Base-by-base conservation (phyloP, 2,888 invertebrate species). In the Melangyna quadrimaculata region DNA sequence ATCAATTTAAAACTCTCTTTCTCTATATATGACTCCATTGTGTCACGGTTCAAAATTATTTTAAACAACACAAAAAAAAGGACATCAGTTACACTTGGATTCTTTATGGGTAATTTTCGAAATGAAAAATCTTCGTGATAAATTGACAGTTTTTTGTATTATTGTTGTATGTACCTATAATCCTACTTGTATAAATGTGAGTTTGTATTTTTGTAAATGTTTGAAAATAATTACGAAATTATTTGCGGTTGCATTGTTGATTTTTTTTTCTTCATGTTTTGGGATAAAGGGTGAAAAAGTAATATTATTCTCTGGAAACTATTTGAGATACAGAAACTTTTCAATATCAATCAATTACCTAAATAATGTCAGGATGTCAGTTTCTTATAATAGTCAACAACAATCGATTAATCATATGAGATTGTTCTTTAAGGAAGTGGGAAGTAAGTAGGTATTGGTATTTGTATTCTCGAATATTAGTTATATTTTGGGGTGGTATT, bases 291-390 rank as follows among this genome's bases (percentile, higher is more conserved):
- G 80, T 77, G 43, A 22, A 10, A n/a, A 51, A 35, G 37, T 37
- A 37, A 59, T 51, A 14, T 51, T 6, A 24, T 51, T 51, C 27
- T 27, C n/a, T 27, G 17, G 17, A 59, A 57, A 57, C 32, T 35
- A 57, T 57, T 4, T 22, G 17, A 43, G 43, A 43, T 17, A n/a
- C n/a, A 17, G 17, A 17, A 45, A 75, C 32, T 73, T 75, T 72
- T 81, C 69, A 69, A 86, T 81, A 86, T 86, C 86, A 86, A 86
- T 86, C 81, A 86, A 86, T 86, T 81, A n/a, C n/a, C n/a, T n/a
- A 86, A 86, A 81, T 81, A 81, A 86, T 55, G 55, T 19, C 53
- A 59, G 59, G 78, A 87, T 78, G 82, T 82, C 82, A 82, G 74
- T 67, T 82, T 78, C 82, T 78, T 71, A 35, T 51, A 81, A 74